These are phyloP conservation scores for Cantharis rufa DNA, from an alignment of 2,888 invertebrate genomes.

Conservation along the genomic window DNA sequence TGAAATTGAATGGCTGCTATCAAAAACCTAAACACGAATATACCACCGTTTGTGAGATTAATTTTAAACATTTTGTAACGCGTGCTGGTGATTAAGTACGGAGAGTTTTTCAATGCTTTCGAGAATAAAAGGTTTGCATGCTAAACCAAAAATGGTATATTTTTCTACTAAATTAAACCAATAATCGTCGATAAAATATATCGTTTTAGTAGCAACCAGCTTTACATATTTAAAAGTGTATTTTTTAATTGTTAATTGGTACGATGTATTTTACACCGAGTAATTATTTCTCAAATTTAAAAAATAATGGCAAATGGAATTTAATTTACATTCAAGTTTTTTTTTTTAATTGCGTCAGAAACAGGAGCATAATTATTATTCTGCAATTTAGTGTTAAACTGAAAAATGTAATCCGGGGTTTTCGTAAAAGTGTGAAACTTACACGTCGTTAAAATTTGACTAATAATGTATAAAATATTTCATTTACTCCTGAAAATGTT, in stretches of 20 bases:
- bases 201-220: background rate
- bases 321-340: background rate
- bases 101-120: slow-evolving; percentile 11
- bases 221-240: background rate
- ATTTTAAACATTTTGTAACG: slow-evolving; percentile 15
- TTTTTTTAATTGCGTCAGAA: background rate
- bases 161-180: slow-evolving; percentile 11
- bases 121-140: slow-evolving; percentile 7
- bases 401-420: background rate
- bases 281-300: background rate
- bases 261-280: background rate
- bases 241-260: background rate
- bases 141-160: slow-evolving; percentile 8
- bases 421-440: background rate
- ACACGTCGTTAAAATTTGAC: background rate
- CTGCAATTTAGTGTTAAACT: background rate
- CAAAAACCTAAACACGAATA: slow-evolving; percentile 11
- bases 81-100: slow-evolving; percentile 14
- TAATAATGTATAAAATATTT: background rate
- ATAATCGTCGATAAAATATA: slow-evolving; percentile 7
- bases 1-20: background rate
- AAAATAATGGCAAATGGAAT: background rate
- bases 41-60: slow-evolving; percentile 11
- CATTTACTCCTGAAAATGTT: background rate
- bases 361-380: background rate